phyloP scores from a whole-genome alignment of 2,113 vertebrate species.

The Egretta garzetta region DNA sequence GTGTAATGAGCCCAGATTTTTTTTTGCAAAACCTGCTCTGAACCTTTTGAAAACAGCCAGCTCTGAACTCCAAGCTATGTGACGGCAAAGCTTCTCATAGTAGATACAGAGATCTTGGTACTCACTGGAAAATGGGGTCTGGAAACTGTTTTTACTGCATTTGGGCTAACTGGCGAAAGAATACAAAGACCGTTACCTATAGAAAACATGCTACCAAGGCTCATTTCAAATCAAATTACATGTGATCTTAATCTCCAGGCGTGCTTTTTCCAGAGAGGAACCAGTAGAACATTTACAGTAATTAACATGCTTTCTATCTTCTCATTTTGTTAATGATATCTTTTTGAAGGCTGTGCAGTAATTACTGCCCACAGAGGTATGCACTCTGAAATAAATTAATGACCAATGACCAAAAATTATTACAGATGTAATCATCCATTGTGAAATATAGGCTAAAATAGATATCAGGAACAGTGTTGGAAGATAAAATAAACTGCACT shows the following conservation, averaged over 20 bases:
- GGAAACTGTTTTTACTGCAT: not conserved
- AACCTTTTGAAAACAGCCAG: not conserved
- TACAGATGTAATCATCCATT: constrained; percentile 76
- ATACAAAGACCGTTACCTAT: not conserved
- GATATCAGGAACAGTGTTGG: constrained; percentile 54
- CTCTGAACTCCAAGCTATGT: not conserved
- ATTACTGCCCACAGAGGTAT: constrained; percentile 81
- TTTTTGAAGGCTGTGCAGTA: constrained; percentile 76
- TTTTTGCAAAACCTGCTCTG: not conserved
- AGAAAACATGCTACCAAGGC: not conserved
- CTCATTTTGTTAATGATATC: constrained; percentile 83
- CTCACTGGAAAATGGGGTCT: not conserved
- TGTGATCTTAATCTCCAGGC: constrained; percentile 71
- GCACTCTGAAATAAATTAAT: constrained; percentile 79
- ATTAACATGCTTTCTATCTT: constrained; percentile 81
- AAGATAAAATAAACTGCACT: constrained; percentile 5
- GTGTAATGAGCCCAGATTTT: not conserved
- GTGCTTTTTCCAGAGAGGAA: constrained; percentile 75
- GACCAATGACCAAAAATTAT: constrained; percentile 82
- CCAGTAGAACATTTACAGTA: constrained; percentile 72
- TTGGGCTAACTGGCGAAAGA: not conserved
- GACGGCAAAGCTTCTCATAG: not conserved
- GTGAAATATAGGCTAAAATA: constrained; percentile 68
- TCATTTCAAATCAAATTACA: not conserved
- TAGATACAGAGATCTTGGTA: not conserved